These are phyloP conservation scores for Eclectus roratus DNA, from an alignment of 2,113 vertebrate genomes.

Conservation along the genomic window DNA sequence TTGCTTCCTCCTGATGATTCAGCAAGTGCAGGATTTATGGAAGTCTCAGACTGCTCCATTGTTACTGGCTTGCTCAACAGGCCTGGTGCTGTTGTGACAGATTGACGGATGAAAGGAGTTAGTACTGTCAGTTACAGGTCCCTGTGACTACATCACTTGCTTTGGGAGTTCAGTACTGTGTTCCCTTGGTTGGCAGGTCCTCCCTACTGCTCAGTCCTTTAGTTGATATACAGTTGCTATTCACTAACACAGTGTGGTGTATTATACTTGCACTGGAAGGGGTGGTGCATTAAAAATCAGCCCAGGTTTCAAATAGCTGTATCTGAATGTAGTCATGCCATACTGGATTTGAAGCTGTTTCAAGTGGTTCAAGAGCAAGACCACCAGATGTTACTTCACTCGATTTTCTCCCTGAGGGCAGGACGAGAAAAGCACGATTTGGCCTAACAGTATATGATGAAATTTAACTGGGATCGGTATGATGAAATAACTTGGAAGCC, in stretches of 20 bases:
- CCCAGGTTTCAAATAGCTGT: background rate
- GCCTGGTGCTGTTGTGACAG: background rate
- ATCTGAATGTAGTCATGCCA: background rate
- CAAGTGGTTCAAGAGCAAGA: background rate
- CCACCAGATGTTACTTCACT: background rate
- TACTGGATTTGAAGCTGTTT: background rate
- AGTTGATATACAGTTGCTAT: background rate
- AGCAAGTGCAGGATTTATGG: background rate
- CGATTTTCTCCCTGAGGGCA: background rate
- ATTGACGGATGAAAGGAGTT: background rate
- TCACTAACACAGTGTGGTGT: fast-evolving
- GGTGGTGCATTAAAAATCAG: background rate
- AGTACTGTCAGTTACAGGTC: background rate
- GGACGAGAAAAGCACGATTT: background rate
- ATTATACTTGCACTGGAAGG: background rate
- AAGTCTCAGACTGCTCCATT: background rate
- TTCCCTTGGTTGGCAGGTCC: background rate
- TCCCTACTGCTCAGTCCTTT: too few species aligned
- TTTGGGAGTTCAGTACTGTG: background rate
- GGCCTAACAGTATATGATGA: fast-evolving
- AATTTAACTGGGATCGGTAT: background rate
- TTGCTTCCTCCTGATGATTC: background rate
- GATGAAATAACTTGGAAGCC: background rate
- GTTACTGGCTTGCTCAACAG: background rate
- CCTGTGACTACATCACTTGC: background rate